A percentile compares a stretch with the other conserved stretches of the same genome.
Conservation (phyloP, 2,888 invertebrate genomes). For the Baronia brevicornis region DNA sequence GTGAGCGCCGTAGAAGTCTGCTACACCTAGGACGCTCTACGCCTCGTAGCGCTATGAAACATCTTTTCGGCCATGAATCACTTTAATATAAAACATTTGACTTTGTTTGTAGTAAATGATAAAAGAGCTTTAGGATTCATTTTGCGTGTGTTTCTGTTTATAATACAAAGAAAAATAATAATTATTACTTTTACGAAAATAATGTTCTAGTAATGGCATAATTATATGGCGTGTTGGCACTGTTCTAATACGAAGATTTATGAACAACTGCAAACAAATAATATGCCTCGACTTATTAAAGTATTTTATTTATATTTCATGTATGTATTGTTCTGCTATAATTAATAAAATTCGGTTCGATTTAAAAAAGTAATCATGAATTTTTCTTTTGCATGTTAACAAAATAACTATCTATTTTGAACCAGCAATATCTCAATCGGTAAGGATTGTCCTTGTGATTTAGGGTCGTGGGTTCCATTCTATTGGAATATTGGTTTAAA, state of each 20-base stretch:
- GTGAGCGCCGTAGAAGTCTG: slow-evolving; percentile 36
- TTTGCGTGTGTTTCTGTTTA: slow-evolving; percentile 11
- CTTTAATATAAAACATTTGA: slow-evolving; percentile 12
- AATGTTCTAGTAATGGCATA: slow-evolving; percentile 24
- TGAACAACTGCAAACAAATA: slow-evolving; percentile 10
- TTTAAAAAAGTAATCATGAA: not conserved
- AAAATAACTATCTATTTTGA: no score
- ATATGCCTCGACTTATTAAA: slow-evolving; percentile 6
- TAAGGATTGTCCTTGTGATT: no score
- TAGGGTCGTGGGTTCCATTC: no score
- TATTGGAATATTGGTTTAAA: no score
- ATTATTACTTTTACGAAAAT: slow-evolving; percentile 20
- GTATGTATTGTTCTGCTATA: slow-evolving; percentile 8
- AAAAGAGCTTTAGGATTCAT: not conserved
- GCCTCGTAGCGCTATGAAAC: slow-evolving; percentile 31
- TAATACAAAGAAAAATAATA: slow-evolving; percentile 13
- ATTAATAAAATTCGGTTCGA: not conserved
- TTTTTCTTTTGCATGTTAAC: no score
- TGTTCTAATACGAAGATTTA: slow-evolving; percentile 25
- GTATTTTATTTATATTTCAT: slow-evolving; percentile 7
- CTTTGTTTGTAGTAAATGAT: slow-evolving; percentile 1
- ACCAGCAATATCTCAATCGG: no score
- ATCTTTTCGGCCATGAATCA: slow-evolving; percentile 14
- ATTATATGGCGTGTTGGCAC: slow-evolving; percentile 34
- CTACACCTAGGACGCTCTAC: slow-evolving; percentile 34